Conservation (phyloP, 1,140 invertebrate species). For the Drosophila bifasciata region DNA sequence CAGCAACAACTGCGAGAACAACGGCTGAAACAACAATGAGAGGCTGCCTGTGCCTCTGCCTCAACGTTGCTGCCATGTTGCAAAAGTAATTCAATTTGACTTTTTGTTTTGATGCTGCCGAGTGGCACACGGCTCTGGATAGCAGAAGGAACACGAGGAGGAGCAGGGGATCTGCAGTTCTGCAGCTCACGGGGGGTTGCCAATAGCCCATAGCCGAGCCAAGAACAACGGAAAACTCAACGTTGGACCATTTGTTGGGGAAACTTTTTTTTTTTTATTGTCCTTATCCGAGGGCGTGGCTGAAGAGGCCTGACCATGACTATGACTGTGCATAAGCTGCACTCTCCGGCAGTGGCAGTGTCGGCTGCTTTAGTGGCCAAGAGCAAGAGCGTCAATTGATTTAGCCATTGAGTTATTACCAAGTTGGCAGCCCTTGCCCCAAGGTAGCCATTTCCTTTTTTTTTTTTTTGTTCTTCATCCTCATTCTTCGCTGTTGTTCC, state of each 20-base stretch:
- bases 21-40: constrained; percentile 44
- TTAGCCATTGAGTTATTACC: constrained; percentile 70
- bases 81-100: constrained; percentile 78
- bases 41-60: constrained; percentile 23
- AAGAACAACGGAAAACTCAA: constrained; percentile 32
- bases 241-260: neutral
- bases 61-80: constrained; percentile 53
- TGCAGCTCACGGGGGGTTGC: constrained; percentile 31
- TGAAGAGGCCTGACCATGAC: neutral
- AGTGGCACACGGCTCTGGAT: neutral
- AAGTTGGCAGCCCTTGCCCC: constrained; percentile 11
- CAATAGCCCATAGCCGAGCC: constrained; percentile 1
- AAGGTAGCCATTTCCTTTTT: neutral
- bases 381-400: constrained; percentile 62
- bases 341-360: constrained; percentile 25
- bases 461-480: neutral
- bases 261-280: constrained; percentile 26
- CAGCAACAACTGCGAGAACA: neutral
- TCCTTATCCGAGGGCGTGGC: neutral
- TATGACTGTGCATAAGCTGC: constrained; percentile 44
- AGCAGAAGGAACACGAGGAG: no score
- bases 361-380: constrained; percentile 23
- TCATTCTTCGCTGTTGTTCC: neutral
- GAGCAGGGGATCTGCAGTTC: constrained; percentile 7
- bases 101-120: constrained; percentile 59